phyloP scores from a whole-genome alignment of 2,888 invertebrate species.

The Cataglyphis altisquamis region DNA sequence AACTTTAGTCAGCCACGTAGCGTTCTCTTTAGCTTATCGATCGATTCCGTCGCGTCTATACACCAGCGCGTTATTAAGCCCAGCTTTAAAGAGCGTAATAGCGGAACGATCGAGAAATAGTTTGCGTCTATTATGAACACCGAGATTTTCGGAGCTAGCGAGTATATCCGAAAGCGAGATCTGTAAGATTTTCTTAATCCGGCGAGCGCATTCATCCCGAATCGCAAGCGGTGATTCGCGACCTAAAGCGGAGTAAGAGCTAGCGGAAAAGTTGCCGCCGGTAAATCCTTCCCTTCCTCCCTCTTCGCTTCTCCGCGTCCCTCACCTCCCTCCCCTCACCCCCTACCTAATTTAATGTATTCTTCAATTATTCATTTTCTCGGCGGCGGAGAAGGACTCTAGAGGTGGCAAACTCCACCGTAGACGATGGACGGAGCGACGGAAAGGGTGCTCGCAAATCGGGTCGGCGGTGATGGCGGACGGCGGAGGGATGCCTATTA shows the following conservation, averaged over 20 bases:
- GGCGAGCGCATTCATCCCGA: conserved; percentile 1
- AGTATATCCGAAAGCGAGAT: conserved; percentile 27
- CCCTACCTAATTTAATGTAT: conserved; percentile 69
- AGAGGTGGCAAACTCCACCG: conserved; percentile 51
- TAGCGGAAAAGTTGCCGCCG: conserved; percentile 17
- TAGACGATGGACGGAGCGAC: conserved; percentile 34
- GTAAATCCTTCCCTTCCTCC: conserved; percentile 36
- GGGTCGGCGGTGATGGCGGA: conserved; percentile 54
- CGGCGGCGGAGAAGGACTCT: conserved; percentile 30
- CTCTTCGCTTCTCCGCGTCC: not conserved
- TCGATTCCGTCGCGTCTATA: conserved; percentile 33
- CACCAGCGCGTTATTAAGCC: conserved; percentile 31
- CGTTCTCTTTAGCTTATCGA: conserved; percentile 41
- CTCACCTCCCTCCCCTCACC: not conserved
- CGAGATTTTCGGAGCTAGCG: not conserved
- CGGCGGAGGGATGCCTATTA: conserved; percentile 74
- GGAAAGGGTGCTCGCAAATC: conserved; percentile 33
- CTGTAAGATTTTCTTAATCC: conserved; percentile 42
- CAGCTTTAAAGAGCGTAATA: conserved; percentile 28
- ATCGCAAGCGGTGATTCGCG: conserved; percentile 23
- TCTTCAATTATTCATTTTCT: conserved; percentile 77
- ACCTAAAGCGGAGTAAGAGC: conserved; percentile 21
- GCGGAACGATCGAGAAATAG: conserved; percentile 26
- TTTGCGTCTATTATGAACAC: conserved; percentile 29
- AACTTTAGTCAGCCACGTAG: conserved; percentile 28